phyloP scores from a whole-genome alignment of 2,113 vertebrate species.

The Myrmecobius fasciatus region DNA sequence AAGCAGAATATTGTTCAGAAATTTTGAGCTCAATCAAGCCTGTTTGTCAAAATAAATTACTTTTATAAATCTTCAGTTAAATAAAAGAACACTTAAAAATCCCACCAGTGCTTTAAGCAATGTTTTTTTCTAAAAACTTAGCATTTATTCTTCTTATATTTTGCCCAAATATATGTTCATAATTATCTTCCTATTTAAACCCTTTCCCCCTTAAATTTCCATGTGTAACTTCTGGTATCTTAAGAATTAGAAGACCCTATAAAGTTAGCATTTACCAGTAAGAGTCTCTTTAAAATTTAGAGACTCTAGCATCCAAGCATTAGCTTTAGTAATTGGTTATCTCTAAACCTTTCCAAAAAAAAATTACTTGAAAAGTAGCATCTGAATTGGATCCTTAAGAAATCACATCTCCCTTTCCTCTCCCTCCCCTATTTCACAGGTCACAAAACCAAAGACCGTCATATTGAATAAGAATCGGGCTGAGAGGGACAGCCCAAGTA shows the following conservation, averaged over 20 bases:
- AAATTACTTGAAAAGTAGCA: neutral
- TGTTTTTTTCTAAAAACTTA: constrained; percentile 42
- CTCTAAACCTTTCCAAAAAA: neutral
- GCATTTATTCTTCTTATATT: constrained; percentile 43
- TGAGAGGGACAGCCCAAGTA: neutral
- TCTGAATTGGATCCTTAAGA: neutral
- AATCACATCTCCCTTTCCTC: constrained; percentile 5
- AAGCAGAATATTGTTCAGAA: neutral
- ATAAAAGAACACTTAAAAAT: neutral
- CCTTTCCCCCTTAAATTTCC: neutral
- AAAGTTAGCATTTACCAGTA: neutral
- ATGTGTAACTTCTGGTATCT: neutral
- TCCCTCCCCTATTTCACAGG: constrained; percentile 59
- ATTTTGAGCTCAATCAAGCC: neutral
- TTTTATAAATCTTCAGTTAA: neutral
- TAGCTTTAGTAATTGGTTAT: neutral
- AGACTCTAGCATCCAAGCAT: neutral
- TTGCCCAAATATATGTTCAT: neutral
- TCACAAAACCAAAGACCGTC: constrained; percentile 27
- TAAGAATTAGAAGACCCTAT: neutral
- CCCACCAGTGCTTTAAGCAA: neutral
- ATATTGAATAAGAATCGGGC: constrained; percentile 30
- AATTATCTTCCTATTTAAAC: neutral
- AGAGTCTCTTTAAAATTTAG: neutral
- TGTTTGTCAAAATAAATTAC: neutral